Conservation (phyloP, 2,888 invertebrate species). For the Calameuta pallipes region DNA sequence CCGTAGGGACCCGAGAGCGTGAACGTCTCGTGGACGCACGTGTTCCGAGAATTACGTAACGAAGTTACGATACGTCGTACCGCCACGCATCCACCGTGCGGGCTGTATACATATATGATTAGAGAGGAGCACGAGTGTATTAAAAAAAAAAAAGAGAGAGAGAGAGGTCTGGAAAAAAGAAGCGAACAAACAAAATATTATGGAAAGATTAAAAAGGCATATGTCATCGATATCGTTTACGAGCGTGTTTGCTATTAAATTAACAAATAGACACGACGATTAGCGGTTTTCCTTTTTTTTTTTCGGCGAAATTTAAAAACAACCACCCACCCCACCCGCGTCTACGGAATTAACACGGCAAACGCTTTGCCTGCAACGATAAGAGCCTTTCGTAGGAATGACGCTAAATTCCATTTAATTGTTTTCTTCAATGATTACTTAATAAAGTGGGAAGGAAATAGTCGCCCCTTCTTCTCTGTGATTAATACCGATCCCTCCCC, state of each 20-base stretch:
- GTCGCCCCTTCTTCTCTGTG: not conserved
- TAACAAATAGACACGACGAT: too few species aligned
- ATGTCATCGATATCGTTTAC: not conserved
- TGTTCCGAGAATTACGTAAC: not conserved
- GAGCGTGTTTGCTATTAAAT: not conserved
- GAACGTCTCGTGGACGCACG: not conserved
- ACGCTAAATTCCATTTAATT: not conserved
- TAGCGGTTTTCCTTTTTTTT: too few species aligned
- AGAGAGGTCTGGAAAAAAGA: not conserved
- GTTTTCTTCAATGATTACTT: not conserved
- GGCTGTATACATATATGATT: not conserved
- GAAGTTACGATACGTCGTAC: not conserved
- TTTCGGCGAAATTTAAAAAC: not conserved
- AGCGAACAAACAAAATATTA: not conserved
- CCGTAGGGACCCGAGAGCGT: not conserved
- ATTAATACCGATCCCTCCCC: not conserved
- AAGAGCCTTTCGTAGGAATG: not conserved
- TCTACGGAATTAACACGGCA: not conserved
- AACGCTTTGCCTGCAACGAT: not conserved
- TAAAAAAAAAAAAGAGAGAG: not conserved
- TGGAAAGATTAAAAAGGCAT: not conserved
- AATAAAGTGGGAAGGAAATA: not conserved
- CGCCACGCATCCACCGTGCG: not conserved
- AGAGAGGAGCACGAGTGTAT: not conserved
- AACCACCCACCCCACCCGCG: not conserved